These are phyloP conservation scores for Hypotaenidia okinawae DNA, from an alignment of 2,797 vertebrate species.

Conservation along the genomic window DNA sequence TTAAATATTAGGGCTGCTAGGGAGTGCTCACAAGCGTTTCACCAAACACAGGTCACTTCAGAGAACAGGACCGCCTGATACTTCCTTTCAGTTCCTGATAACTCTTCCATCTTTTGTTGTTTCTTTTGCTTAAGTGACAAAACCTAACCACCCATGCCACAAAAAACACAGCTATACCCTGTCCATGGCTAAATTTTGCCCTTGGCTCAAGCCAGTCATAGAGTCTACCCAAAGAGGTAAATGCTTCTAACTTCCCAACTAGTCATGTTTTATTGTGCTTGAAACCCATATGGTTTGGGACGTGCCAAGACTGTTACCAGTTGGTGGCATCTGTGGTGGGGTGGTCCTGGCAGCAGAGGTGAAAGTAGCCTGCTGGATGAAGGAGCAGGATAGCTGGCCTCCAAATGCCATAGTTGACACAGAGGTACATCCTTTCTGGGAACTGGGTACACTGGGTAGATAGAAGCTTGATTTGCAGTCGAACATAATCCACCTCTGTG, in stretches of 20 bases:
- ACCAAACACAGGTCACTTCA: background rate
- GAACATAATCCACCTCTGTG: background rate
- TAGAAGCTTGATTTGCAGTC: background rate
- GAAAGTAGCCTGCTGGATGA: background rate
- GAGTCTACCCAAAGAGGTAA: background rate
- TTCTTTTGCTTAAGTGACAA: background rate
- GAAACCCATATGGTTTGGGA: background rate
- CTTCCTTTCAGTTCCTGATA: background rate
- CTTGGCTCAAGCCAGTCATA: background rate
- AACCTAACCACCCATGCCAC: background rate
- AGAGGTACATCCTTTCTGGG: background rate
- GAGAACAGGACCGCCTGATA: background rate
- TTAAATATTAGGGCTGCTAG: background rate
- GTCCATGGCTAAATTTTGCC: background rate
- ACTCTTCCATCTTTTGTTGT: background rate
- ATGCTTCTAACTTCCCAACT: background rate
- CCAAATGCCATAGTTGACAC: conserved; percentile 5
- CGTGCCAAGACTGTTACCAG: background rate
- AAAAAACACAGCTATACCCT: background rate
- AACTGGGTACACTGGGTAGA: background rate
- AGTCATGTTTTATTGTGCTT: conserved; percentile 21
- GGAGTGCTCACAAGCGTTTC: background rate
- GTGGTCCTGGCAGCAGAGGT: conserved; percentile 38
- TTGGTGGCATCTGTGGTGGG: background rate
- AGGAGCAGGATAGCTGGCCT: background rate